phyloP scores from a whole-genome alignment of 2,113 vertebrate species.

The Hylia prasina region DNA sequence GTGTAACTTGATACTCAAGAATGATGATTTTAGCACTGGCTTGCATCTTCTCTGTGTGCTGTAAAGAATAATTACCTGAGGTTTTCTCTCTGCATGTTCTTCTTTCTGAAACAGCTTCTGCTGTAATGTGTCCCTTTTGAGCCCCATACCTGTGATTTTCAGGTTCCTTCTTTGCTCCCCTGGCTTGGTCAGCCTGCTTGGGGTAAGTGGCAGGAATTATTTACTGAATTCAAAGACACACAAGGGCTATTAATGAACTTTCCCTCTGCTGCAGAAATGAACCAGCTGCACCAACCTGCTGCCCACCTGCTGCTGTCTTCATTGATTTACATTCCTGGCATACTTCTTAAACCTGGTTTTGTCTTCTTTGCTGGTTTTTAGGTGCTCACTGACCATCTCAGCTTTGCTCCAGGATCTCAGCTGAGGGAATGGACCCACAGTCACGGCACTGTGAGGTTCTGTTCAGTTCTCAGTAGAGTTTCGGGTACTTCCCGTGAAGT shows the following conservation, averaged over 20 bases:
- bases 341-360: background rate
- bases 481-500: rapidly evolving
- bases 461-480: background rate
- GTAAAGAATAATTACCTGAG: background rate
- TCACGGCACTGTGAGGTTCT: background rate
- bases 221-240: background rate
- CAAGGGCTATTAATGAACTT: background rate
- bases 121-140: rapidly evolving
- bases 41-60: background rate
- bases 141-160: background rate
- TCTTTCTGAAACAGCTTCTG: background rate
- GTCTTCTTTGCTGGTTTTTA: background rate
- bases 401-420: background rate
- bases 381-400: background rate
- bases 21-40: background rate
- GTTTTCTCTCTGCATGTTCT: background rate
- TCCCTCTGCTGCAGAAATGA: background rate
- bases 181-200: background rate
- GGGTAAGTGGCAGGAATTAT: background rate
- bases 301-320: background rate
- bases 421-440: background rate
- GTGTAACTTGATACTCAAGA: rapidly evolving
- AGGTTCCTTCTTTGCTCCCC: background rate
- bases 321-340: background rate
- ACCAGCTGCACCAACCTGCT: background rate